Base-by-base conservation (phyloP, 1,140 invertebrate species). In the Aphelenchoides besseyi region DNA sequence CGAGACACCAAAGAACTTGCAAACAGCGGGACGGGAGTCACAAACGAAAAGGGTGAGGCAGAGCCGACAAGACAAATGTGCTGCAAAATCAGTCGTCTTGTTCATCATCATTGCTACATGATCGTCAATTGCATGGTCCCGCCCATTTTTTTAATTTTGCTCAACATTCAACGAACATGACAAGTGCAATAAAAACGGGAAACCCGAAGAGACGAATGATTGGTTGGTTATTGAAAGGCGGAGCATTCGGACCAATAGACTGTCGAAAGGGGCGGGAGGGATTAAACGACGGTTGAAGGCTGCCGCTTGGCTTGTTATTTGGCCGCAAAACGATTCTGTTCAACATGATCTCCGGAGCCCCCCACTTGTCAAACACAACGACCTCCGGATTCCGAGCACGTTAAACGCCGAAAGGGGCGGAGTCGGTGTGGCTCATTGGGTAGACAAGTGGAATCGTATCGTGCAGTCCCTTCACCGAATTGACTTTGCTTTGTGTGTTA, bases 321-420 rank as follows among this genome's bases (percentile, higher is more conserved):
- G 23, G 41, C 12, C 41, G 12, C 23, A 12, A 48, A 48, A 48
- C 41, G 41, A 48, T 48, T 48, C 41, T 48, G 41, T 48, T 48
- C 41, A 23, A 48, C 41, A 48, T 48, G 41, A 48, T 48, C 41
- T 12, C 41, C 41, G 12, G 41, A 48, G 41, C 41, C 12, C 12
- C 41, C 41, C 41, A 48, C 41, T 48, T 48, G 41, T 48, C 41
- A 48, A 48, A 48, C 41, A 48, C 41, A 48, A 48, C 41, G 23
- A 48, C 41, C 41, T 12, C 41, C 41, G 41, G 41, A 48, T 16
- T 48, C 41, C 41, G n/a, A n/a, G n/a, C n/a, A n/a, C n/a, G n/a
- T n/a, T n/a, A n/a, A n/a, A n/a, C n/a, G 23, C 41, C 41, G 41
- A 48, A 23, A 48, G 41, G 41, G 41, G 41, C 41, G 41, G 41